Evolutionary conservation across 35 echinoderm and acorn worm genomes (phyloP).

Genomic region (Ophiothrix spiculata): DNA sequence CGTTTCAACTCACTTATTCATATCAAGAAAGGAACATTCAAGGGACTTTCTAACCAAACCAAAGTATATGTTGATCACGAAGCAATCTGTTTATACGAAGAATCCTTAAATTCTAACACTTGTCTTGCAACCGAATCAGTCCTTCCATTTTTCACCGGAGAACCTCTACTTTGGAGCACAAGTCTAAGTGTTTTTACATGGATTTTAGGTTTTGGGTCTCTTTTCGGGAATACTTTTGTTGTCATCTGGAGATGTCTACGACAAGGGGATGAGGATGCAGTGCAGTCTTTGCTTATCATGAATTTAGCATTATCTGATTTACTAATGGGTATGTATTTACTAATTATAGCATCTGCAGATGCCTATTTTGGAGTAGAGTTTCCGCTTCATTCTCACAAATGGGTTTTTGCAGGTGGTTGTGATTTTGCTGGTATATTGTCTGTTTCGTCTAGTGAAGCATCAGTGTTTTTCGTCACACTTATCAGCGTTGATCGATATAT

Average conservation of each 20-base stretch:
- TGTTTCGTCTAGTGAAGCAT: constrained; percentile 54
- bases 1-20: background rate
- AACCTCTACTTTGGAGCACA: background rate
- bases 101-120: background rate
- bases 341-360: constrained; percentile 59
- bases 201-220: constrained; percentile 4
- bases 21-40: background rate
- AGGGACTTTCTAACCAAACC: background rate
- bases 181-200: constrained; percentile 8
- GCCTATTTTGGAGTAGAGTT: constrained; percentile 50
- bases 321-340: constrained; percentile 65
- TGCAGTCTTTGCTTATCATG: constrained; percentile 32
- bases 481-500: constrained; percentile 74
- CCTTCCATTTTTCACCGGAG: background rate
- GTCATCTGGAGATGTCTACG: constrained; percentile 1
- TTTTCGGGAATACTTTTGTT: constrained; percentile 18
- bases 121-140: background rate
- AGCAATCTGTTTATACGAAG: background rate
- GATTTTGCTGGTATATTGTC: constrained; percentile 52
- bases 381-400: constrained; percentile 30
- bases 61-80: background rate
- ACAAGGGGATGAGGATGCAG: background rate
- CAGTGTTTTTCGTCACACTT: constrained; percentile 52
- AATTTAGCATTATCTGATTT: constrained; percentile 71
- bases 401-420: constrained; percentile 32